Conservation (phyloP, 2,797 vertebrate species). For the Alectoris magna region DNA sequence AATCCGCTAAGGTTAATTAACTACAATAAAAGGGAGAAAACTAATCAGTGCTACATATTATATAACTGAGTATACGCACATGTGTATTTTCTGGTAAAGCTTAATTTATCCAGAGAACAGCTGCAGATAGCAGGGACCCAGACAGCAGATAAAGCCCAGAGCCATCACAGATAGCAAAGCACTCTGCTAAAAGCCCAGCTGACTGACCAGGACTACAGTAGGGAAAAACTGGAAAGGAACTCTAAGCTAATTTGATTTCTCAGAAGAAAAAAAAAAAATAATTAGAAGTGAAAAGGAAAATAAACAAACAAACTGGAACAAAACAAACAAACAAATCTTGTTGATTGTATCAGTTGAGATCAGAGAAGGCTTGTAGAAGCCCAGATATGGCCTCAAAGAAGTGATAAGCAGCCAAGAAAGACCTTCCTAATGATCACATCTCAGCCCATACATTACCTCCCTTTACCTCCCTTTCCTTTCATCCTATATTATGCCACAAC, state of each 20-base stretch:
- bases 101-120: background rate
- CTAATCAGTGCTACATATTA: background rate
- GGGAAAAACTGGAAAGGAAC: background rate
- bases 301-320: background rate
- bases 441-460: background rate
- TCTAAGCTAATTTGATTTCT: background rate
- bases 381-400: background rate
- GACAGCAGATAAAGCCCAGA: background rate
- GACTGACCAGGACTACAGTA: background rate
- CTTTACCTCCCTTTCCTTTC: background rate
- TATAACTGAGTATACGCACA: background rate
- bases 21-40: background rate
- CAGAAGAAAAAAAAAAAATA: background rate
- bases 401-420: background rate
- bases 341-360: background rate
- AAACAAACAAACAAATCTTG: background rate
- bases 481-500: background rate
- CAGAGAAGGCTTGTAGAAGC: background rate
- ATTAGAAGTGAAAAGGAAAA: background rate
- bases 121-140: background rate
- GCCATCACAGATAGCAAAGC: background rate
- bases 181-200: background rate
- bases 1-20: background rate
- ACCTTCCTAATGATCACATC: background rate
- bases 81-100: background rate